phyloP scores from a whole-genome alignment of 2,797 vertebrate genomes.

The Gymnodraco acuticeps region DNA sequence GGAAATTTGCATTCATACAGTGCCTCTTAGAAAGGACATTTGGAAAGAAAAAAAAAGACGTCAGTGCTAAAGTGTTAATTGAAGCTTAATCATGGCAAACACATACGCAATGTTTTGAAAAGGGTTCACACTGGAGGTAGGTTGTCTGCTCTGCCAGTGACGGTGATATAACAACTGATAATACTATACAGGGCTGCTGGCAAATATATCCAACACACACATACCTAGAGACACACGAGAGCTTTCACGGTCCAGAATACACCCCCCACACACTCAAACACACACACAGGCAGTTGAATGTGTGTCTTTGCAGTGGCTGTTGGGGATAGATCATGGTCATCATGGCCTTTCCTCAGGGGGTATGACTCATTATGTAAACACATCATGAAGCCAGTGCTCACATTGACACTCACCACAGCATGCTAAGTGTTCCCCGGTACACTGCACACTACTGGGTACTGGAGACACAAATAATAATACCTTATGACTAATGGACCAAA shows the following conservation, averaged over 20 bases:
- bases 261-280: background rate
- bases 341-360: conserved; percentile 34
- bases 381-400: conserved; percentile 30
- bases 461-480: conserved; percentile 13
- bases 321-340: conserved; percentile 40
- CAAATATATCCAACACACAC: background rate
- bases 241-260: conserved; percentile 9
- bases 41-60: conserved; percentile 10
- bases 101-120: conserved; percentile 29
- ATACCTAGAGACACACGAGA: background rate
- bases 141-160: conserved; percentile 35
- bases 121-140: conserved; percentile 14
- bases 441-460: background rate
- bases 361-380: conserved; percentile 51
- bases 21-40: no score
- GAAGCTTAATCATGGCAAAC: conserved; percentile 28
- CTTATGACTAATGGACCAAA: conserved; percentile 3
- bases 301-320: conserved; percentile 35
- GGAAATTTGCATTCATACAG: no score
- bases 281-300: background rate
- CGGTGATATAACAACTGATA: conserved; percentile 48
- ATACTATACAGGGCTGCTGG: conserved; percentile 25
- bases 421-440: background rate
- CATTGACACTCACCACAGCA: conserved; percentile 34
- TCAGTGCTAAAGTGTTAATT: conserved; percentile 26